Conservation (phyloP, 2,797 vertebrate species). For the Oreonectes daqikongensis region DNA sequence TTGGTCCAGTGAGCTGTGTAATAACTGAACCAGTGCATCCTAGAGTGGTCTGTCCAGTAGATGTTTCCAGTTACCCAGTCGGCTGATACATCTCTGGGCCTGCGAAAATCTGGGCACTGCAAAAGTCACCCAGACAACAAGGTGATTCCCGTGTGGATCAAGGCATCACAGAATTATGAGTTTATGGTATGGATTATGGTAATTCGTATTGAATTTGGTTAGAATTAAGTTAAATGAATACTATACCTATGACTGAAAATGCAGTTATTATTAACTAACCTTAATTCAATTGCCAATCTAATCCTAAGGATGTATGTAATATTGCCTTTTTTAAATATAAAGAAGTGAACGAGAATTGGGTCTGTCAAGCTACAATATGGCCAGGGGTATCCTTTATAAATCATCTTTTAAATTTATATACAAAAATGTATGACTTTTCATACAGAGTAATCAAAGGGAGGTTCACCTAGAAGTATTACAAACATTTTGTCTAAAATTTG, state of each 20-base stretch:
- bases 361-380: too few relatives aligned
- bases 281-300: neutral
- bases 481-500: neutral
- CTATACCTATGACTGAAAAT: neutral
- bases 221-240: too few relatives aligned
- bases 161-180: neutral
- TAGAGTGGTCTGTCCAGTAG: slow-evolving; percentile 98
- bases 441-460: too few relatives aligned
- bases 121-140: slow-evolving; percentile 49
- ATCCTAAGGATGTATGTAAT: too few relatives aligned
- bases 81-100: slow-evolving; percentile 92
- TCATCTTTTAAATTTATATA: too few relatives aligned
- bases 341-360: too few relatives aligned
- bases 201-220: neutral
- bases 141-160: slow-evolving; percentile 17
- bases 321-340: too few relatives aligned
- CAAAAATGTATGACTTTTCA: too few relatives aligned
- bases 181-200: neutral
- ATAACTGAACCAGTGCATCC: slow-evolving; percentile 99
- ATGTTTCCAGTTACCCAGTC: slow-evolving; percentile 98
- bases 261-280: neutral
- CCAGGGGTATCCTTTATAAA: too few relatives aligned
- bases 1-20: slow-evolving; percentile 98
- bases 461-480: neutral
- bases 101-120: slow-evolving; percentile 95